Base-by-base conservation (phyloP, 2,888 invertebrate species). In the Drosophila nr. perissopoda region DNA sequence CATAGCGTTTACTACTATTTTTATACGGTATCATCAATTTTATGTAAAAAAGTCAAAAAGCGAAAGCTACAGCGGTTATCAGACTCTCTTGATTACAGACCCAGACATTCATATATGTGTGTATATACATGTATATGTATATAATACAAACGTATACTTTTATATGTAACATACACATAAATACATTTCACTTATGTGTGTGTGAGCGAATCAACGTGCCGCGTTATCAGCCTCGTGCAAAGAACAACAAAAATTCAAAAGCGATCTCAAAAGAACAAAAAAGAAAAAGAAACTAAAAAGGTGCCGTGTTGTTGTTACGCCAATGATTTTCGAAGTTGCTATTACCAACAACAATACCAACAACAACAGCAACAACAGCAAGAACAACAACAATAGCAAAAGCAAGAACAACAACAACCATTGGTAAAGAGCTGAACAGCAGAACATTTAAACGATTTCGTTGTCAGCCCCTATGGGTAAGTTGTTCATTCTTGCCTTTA, bases 141-240 rank as follows among this genome's bases (percentile, higher is more conserved):
- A 21, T 21, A 21, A 21, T 51, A 60, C 11, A 38, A n/a, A 60
- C 27, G 16, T 25, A 51, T 21, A 51, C 13, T 40, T n/a, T 61
- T 66, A 46, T 67, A 52, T 38, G 48, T n/a, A 57, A 38, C 4
- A 46, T 16, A 25, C 25, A 46, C 46, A 25, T 42, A 42, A 13
- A 42, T 21, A 42, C 16, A 25, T 16, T 25, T 25, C 8, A 4
- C 4, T 46, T 46, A 46, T 46, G 27, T 46, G 25, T 46, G 7
- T 25, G 61, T 33, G 57, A 60, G 36, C 48, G 33, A 66, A 42
- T 27, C 65, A 78, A 70, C 70, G 79, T 74, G 80, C 74, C 76
- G 61, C 66, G 70, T 79, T 79, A 79, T 79, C 79, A 74, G 76
- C 60, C 21, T n/a, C 75, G 67, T 52, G 46, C 25, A 46, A 40